Evolutionary conservation across 37 sponge, comb jelly and placozoan genomes (phyloP), one percentile per base, ranked within the genome.

Genomic region (Halisarca cf. caerulea): DNA sequence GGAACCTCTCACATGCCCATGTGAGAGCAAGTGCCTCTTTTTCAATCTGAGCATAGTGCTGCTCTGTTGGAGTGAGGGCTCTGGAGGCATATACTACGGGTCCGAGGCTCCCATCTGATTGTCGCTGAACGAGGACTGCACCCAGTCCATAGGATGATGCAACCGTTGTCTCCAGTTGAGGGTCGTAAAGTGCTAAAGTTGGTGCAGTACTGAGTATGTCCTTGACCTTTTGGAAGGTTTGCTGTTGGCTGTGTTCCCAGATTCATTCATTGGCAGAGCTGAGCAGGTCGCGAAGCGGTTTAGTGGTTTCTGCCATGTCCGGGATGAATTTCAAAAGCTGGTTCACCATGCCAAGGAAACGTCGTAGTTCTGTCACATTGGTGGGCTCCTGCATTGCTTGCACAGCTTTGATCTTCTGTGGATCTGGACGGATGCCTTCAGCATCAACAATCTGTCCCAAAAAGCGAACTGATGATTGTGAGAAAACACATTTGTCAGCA

Each of bases 311-410:
- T 20, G 86, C 60, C 2, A 85, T 40, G 30, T 71, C 23, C 0
- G 84, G 84, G 71, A 37, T 25, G 39, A 83, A 83, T 30, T 69
- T 37, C 27, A 34, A 30, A 4, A 80, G 80, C 15, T 61, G 68
- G 62, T 86, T 78, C 21, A 80, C 33, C 86, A 86, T 86, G 24
- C 80, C 86, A 1, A 85, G 85, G 59, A 85, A 85, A 1, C 78
- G 28, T 23, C 78, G 30, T 11, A 85, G 38, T 47, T 85, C 78
- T 40, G 77, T 74, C 18, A 74, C 61, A 58, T 85, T 85, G 2
- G 58, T 59, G 5, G 84, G 61, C 3, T 34, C 11, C 60, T 28
- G 21, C 15, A 28, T n/a, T n/a, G 33, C 57, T 35, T 27, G n/a
- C n/a, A n/a, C n/a, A 51, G 15, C 30, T 57, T 60, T 60, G 81